Evolutionary conservation across 1,140 invertebrate species (phyloP), one percentile per base, ranked within the genome.

Genomic region (Pogonus chalceus): DNA sequence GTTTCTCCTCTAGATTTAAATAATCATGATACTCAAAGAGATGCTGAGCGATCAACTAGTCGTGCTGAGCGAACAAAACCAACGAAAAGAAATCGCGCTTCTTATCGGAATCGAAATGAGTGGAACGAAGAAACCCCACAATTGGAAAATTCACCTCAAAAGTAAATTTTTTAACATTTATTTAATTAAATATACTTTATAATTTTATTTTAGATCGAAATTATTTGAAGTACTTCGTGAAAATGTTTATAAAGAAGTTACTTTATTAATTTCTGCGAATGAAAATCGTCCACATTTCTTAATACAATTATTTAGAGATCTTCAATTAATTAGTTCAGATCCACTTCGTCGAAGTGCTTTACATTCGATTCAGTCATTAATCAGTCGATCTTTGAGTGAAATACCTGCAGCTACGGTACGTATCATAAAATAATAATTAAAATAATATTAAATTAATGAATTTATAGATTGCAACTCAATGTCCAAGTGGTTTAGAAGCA

Each of bases 211-310:
- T 46, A 68, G 62, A 0, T 75, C 76, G 1, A 82, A 82, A 65
- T 71, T 81, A 21, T 81, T 81, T 64, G 80, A 82, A 56, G 74
- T 80, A 12, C 68, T 84, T 16, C 70, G 80, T 35, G 81, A 83
- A 61, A 80, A 81, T 65, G 79, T 85, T 2, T 84, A 83, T 61
- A 80, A 84, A 12, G 79, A 84, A 62, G 75, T 87, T 1, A 80
- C 79, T n/a, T 78, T 80, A 2, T 68, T 86, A 12, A 81, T 88
- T 23, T 77, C 79, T 1, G 81, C 79, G 1, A 86, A 86, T 65
- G 81, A 82, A 65, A 78, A 72, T 46, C 72, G 81, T 54, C 82
- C 83, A 1, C 79, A 84, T 59, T 83, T 81, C 62, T 65, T 85
- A 16, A 77, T 84, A 47, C 81, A 82, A 59, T 65, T 85, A 51